Percentiles rank a stretch among this genome's conserved stretches.
Conservation (phyloP, 2,113 vertebrate species). For the Phaethon lepturus region DNA sequence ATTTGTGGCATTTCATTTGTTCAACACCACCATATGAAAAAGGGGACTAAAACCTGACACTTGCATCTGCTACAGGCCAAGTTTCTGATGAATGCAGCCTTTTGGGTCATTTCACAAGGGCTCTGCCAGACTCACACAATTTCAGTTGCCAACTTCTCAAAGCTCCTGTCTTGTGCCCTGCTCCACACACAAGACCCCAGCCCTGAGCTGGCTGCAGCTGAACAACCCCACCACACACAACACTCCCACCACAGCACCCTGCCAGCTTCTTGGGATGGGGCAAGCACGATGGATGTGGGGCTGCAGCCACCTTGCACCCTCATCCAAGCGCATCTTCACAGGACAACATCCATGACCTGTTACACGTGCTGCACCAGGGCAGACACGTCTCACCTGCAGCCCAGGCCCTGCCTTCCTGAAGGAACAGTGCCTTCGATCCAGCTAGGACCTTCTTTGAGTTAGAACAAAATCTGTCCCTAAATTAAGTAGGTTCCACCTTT, state of each 20-base stretch:
- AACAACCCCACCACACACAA: neutral
- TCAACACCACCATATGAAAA: neutral
- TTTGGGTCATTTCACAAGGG: neutral
- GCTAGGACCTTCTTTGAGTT: neutral
- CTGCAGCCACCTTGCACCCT: neutral
- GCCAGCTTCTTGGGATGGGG: neutral
- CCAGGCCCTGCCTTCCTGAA: neutral
- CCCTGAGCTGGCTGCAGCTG: neutral
- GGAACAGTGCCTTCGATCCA: neutral
- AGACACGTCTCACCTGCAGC: neutral
- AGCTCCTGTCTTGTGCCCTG: neutral
- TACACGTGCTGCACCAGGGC: accelerated
- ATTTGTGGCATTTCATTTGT: neutral
- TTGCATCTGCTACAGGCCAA: neutral
- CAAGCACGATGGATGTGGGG: neutral
- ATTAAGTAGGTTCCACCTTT: neutral
- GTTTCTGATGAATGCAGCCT: neutral
- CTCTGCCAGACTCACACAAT: neutral
- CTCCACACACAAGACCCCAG: accelerated
- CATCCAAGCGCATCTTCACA: neutral
- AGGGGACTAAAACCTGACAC: neutral
- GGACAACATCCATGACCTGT: neutral
- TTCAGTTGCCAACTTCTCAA: neutral
- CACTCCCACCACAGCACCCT: neutral
- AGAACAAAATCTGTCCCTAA: neutral